Evolutionary conservation across 92 coral and sea anemone species (phyloP).

Genomic region (Actinernus sp.): DNA sequence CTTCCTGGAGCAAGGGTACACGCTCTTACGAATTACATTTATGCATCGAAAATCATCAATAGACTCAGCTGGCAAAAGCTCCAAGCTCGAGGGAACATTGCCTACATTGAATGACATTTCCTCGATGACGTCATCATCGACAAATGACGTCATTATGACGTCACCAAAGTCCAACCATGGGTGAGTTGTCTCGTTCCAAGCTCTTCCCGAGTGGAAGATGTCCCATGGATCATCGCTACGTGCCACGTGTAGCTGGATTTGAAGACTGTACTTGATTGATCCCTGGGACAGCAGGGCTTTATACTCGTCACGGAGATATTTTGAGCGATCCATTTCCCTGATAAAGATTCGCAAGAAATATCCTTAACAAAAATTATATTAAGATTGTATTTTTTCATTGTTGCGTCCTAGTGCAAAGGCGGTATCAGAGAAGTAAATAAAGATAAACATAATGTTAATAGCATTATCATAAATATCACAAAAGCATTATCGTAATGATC

Average conservation of each 20-base stretch:
- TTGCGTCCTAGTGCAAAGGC: too few species aligned
- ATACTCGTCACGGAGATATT: slow-evolving; percentile 70
- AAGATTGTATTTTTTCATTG: too few species aligned
- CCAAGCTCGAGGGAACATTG: slow-evolving; percentile 48
- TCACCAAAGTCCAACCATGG: slow-evolving; percentile 97
- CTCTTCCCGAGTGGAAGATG: slow-evolving; percentile 62
- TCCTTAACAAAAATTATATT: too few species aligned
- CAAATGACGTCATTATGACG: slow-evolving; percentile 72
- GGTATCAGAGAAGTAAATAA: too few species aligned
- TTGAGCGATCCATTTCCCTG: slow-evolving; percentile 28
- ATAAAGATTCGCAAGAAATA: too few species aligned
- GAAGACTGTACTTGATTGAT: slow-evolving; percentile 73
- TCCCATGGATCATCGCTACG: slow-evolving; percentile 68
- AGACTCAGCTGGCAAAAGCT: slow-evolving; percentile 72
- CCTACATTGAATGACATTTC: slow-evolving; percentile 52
- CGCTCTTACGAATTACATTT: background rate
- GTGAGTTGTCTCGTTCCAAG: slow-evolving; percentile 87
- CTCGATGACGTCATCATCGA: slow-evolving; percentile 76
- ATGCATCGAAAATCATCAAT: slow-evolving; percentile 73
- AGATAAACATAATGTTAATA: too few species aligned
- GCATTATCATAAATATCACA: too few species aligned
- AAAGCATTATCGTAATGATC: too few species aligned
- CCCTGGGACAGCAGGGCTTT: slow-evolving; percentile 61
- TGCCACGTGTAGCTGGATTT: slow-evolving; percentile 75
- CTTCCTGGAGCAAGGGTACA: too few species aligned